These are phyloP conservation scores for Stigmatopora nigra DNA, from an alignment of 2,113 vertebrate genomes.

Conservation along the genomic window DNA sequence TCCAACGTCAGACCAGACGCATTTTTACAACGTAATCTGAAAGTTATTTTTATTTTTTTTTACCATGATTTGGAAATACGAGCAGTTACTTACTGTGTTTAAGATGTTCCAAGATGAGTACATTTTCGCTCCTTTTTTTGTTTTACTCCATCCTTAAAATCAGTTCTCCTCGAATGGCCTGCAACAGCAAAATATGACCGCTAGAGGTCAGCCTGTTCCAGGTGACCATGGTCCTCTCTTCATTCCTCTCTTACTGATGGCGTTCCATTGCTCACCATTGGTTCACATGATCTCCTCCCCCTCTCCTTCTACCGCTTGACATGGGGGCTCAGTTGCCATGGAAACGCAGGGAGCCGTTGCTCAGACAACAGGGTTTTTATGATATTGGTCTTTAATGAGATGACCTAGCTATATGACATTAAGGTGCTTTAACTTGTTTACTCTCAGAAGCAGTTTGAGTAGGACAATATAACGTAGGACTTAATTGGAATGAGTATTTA, in stretches of 20 bases:
- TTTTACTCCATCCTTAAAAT: too few relatives aligned
- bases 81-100: too few relatives aligned
- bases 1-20: too few relatives aligned
- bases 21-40: too few relatives aligned
- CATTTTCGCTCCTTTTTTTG: too few relatives aligned
- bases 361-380: constrained; percentile 63
- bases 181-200: constrained; percentile 58
- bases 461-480: constrained; percentile 51
- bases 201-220: constrained; percentile 46
- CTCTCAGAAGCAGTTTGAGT: constrained; percentile 29
- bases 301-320: constrained; percentile 47
- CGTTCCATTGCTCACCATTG: constrained; percentile 3
- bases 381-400: constrained; percentile 54
- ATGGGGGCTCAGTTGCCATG: constrained; percentile 57
- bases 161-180: background rate
- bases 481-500: constrained; percentile 54
- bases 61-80: too few relatives aligned
- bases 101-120: too few relatives aligned
- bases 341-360: constrained; percentile 57
- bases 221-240: constrained; percentile 3
- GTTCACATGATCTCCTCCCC: constrained; percentile 32
- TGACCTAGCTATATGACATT: constrained; percentile 50
- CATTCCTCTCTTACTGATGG: background rate
- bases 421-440: constrained; percentile 30
- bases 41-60: too few relatives aligned